phyloP scores from a whole-genome alignment of 2,888 invertebrate genomes.

The Xestia xanthographa region DNA sequence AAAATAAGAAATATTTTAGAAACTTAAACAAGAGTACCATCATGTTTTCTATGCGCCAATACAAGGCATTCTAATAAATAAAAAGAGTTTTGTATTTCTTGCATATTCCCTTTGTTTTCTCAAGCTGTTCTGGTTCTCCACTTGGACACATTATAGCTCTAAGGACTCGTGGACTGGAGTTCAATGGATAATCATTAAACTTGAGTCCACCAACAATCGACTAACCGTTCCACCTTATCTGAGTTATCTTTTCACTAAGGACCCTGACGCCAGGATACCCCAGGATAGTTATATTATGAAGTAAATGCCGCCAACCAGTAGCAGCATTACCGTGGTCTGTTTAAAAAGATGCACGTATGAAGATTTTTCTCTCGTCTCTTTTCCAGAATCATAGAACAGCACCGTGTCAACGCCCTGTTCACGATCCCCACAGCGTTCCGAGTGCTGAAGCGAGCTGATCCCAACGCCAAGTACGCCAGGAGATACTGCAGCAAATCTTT shows the following conservation, averaged over 20 bases:
- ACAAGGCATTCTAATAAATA: too few relatives aligned
- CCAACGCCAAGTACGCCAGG: constrained; percentile 92
- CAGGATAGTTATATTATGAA: background rate
- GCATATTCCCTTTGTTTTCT: background rate
- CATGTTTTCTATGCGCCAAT: too few relatives aligned
- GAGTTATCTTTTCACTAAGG: background rate
- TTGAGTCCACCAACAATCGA: background rate
- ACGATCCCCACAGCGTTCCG: constrained; percentile 97
- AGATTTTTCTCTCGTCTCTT: background rate
- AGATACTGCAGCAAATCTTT: constrained; percentile 93
- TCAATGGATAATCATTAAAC: background rate
- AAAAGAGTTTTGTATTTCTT: too few relatives aligned
- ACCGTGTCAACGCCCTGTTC: constrained; percentile 96
- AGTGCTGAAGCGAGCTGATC: constrained; percentile 95
- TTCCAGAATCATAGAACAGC: constrained; percentile 95
- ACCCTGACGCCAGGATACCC: background rate
- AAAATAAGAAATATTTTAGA: too few relatives aligned
- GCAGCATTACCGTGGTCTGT: background rate
- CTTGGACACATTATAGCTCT: background rate
- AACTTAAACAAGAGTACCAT: too few relatives aligned
- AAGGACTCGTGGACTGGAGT: background rate
- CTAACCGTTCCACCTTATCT: background rate
- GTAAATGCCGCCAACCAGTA: background rate
- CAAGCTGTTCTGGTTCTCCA: background rate
- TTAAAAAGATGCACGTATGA: background rate